Evolutionary conservation across 2,888 invertebrate genomes (phyloP).

Genomic region (Invenusta paracnida): DNA sequence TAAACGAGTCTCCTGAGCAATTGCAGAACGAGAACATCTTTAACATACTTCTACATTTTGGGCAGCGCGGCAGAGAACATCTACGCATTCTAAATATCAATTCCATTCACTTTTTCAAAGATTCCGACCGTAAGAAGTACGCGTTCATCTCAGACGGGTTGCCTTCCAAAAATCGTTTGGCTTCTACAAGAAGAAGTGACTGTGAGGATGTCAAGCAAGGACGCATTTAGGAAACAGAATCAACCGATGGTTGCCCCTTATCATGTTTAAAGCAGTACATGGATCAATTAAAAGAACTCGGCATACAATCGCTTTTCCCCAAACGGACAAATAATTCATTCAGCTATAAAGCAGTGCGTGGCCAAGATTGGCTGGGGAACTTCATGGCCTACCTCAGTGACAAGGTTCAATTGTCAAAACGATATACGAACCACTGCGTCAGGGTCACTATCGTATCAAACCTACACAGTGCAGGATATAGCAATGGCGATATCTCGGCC

Average conservation of each 20-base stretch:
- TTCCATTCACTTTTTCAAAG: not conserved
- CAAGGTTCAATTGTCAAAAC: not conserved
- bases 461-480: not conserved
- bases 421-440: not conserved
- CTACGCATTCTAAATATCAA: not conserved
- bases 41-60: not conserved
- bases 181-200: not conserved
- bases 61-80: not conserved
- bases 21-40: not conserved
- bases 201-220: not conserved
- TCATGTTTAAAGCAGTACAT: not conserved
- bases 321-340: not conserved
- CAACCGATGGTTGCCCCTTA: not conserved
- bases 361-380: not conserved
- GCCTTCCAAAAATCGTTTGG: not conserved
- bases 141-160: not conserved
- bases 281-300: not conserved
- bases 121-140: not conserved
- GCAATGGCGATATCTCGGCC: not conserved
- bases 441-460: not conserved
- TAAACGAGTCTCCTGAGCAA: not conserved
- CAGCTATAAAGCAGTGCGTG: not conserved
- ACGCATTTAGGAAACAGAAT: not conserved
- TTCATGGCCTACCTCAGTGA: not conserved
- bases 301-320: not conserved